A percentile compares a stretch with the other conserved stretches of the same genome.
These are phyloP conservation scores for Tricholaema leucomelas DNA, from an alignment of 2,113 vertebrate species.

Conservation along the genomic window DNA sequence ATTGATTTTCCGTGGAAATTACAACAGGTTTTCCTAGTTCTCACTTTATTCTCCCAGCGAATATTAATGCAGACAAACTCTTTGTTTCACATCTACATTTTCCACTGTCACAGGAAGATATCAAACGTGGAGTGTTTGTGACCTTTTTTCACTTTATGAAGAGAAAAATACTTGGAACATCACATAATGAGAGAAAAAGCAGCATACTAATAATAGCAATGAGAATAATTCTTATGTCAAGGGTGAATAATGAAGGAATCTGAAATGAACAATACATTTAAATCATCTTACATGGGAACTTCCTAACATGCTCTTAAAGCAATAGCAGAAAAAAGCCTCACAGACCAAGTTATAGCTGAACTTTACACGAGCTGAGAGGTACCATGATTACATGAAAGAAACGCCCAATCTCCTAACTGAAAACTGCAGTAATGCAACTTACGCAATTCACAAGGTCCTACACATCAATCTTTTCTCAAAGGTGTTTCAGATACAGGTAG, in stretches of 20 bases:
- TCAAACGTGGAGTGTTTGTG: not conserved
- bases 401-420: not conserved
- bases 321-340: not conserved
- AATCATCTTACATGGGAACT: not conserved
- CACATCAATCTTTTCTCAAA: not conserved
- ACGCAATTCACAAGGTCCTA: accelerated
- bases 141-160: slow-evolving; percentile 3
- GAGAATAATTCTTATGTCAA: not conserved
- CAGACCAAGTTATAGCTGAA: not conserved
- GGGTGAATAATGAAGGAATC: not conserved
- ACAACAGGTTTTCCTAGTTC: not conserved
- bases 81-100: not conserved
- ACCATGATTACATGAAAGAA: not conserved
- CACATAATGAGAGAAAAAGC: not conserved
- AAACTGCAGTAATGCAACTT: not conserved
- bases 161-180: not conserved
- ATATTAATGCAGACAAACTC: not conserved
- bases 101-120: not conserved
- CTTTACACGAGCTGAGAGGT: not conserved
- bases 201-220: not conserved
- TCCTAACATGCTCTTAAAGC: not conserved
- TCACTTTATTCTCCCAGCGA: not conserved
- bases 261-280: not conserved
- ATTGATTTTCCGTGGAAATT: not conserved
- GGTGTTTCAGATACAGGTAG: not conserved